A percentile compares a stretch with the other conserved stretches of the same genome.
These are phyloP conservation scores for Lepidurus arcticus DNA, from an alignment of 1,140 invertebrate species.

Conservation along the genomic window DNA sequence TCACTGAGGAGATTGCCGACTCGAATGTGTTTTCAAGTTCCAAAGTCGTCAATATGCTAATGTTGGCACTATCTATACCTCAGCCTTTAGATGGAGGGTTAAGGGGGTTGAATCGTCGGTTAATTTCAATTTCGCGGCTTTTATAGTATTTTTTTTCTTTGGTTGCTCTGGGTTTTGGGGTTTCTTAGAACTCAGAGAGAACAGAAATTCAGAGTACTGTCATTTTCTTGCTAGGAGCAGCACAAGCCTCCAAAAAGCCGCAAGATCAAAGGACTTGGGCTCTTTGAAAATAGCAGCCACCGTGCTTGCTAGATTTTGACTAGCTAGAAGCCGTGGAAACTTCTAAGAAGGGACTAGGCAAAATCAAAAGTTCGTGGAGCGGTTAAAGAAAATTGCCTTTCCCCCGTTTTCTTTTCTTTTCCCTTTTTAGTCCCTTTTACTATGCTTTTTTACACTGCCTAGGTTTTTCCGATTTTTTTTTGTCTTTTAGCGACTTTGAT, in stretches of 20 bases:
- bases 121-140: not conserved
- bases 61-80: not conserved
- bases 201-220: not conserved
- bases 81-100: not conserved
- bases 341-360: not conserved
- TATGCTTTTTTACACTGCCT: not conserved
- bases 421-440: not conserved
- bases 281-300: slow-evolving; percentile 10
- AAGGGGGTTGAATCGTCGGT: not conserved
- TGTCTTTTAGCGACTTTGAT: not conserved
- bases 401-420: no score
- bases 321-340: not conserved
- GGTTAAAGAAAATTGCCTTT: slow-evolving; percentile 1
- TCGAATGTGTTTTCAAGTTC: not conserved
- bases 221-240: slow-evolving; percentile 4
- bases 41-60: slow-evolving; percentile 14
- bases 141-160: not conserved
- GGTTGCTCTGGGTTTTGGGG: not conserved
- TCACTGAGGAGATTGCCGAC: not conserved
- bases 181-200: not conserved
- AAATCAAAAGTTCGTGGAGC: not conserved
- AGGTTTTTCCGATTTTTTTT: not conserved
- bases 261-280: not conserved
- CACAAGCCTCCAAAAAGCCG: slow-evolving; percentile 3
- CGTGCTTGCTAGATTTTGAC: not conserved